Evolutionary conservation across 2,888 invertebrate genomes (phyloP).

Genomic region (Yponomeuta sedellus): DNA sequence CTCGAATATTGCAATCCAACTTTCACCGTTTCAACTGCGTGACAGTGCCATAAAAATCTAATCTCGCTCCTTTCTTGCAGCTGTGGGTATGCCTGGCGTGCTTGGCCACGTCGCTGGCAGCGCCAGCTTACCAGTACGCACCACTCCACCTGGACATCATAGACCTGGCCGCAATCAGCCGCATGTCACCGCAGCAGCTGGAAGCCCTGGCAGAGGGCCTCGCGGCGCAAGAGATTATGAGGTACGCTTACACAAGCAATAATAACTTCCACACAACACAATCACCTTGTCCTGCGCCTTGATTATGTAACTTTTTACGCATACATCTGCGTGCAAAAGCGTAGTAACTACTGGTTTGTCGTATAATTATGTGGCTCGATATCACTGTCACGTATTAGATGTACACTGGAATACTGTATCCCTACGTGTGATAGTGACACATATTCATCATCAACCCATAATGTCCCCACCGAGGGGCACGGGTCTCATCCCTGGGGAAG

Average conservation of each 20-base stretch:
- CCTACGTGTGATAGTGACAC: too few relatives aligned
- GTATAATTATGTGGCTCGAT: too few relatives aligned
- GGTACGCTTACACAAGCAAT: slow-evolving; percentile 33
- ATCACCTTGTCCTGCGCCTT: too few relatives aligned
- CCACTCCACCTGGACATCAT: slow-evolving; percentile 57
- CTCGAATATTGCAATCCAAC: not conserved
- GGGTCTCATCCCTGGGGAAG: too few relatives aligned
- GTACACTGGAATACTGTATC: too few relatives aligned
- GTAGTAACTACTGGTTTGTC: too few relatives aligned
- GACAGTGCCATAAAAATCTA: slow-evolving; percentile 1
- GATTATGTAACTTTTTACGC: too few relatives aligned
- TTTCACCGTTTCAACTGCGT: not conserved
- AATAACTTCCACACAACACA: not conserved
- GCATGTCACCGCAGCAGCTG: slow-evolving; percentile 67
- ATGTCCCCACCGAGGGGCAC: too few relatives aligned
- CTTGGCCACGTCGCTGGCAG: slow-evolving; percentile 49
- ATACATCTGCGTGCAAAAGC: too few relatives aligned
- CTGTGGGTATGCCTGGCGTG: slow-evolving; percentile 56
- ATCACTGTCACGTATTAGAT: too few relatives aligned
- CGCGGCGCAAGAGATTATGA: slow-evolving; percentile 70
- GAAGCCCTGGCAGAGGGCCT: slow-evolving; percentile 65
- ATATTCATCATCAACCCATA: too few relatives aligned
- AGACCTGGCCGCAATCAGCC: slow-evolving; percentile 69
- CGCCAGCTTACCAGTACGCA: slow-evolving; percentile 42
- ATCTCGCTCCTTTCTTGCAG: slow-evolving; percentile 31